Base-by-base conservation (phyloP, 2,888 invertebrate genomes). In the Anarsia innoxiella region DNA sequence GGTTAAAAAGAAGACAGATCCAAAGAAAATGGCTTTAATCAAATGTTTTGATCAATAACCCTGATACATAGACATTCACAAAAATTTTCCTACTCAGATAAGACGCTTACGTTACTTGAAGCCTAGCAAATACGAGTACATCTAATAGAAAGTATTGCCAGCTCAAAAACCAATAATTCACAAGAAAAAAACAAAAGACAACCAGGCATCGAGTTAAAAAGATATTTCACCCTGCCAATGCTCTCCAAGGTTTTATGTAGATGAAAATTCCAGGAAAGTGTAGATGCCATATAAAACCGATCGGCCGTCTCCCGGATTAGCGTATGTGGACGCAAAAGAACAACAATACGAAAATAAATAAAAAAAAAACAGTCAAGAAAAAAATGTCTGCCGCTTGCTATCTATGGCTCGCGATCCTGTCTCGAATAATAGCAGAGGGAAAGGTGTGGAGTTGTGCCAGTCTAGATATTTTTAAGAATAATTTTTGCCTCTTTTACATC, bases 381-480 rank as follows among this genome's bases (percentile, higher is more conserved):
- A 79, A 74, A 78, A 71, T 68, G 74, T 72, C 66, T 65, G 76
- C 72, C 67, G 68, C 65, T 68, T 65, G 69, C 71, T 80, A 80
- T 82, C 83, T 73, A 59, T 68, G 63, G 66, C 61, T 53, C 68
- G 76, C 76, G 77, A 78, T 80, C 82, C 78, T 60, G 72, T 70
- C 75, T 71, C 71, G 59, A 67, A 70, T 70, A 69, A 66, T 70
- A 63, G 69, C 48, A 53, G 58, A 53, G 36, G 6, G 48, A 10
- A 12, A 35, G 15, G 25, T 11, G 41, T 64, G 51, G 77, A 76
- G 69, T 35, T 19, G n/a, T n/a, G n/a, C n/a, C n/a, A n/a, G n/a
- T n/a, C n/a, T n/a, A n/a, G n/a, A n/a, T n/a, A n/a, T n/a, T n/a
- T n/a, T n/a, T n/a, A n/a, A n/a, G n/a, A n/a, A n/a, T n/a, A n/a